A percentile compares a stretch with the other conserved stretches of the same genome.
Conservation (phyloP, 2,797 vertebrate genomes). For the Rhodeus uyekii region DNA sequence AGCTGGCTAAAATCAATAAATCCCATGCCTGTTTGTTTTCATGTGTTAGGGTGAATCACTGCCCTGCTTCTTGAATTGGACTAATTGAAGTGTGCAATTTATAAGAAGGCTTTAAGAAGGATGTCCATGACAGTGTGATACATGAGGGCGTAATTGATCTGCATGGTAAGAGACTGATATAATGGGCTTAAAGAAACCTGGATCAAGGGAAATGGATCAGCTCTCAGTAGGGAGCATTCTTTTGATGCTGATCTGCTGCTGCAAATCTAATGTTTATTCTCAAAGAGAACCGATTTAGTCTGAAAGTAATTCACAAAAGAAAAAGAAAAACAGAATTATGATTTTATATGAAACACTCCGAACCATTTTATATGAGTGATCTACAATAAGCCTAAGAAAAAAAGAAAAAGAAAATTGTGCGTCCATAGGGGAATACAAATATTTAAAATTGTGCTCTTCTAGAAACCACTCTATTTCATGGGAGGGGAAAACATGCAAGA, state of each 20-base stretch:
- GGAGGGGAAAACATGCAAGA: background rate
- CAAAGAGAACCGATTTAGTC: constrained; percentile 19
- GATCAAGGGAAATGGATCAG: constrained; percentile 28
- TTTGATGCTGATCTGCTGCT: constrained; percentile 15
- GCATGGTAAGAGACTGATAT: constrained; percentile 40
- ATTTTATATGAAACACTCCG: background rate
- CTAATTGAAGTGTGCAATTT: constrained; percentile 73
- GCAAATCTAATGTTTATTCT: constrained; percentile 1
- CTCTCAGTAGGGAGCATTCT: constrained; percentile 14
- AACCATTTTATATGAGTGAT: background rate
- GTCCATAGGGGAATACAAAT: background rate
- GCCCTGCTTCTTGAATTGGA: constrained; percentile 73
- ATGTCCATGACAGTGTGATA: constrained; percentile 46
- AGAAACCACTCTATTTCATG: background rate
- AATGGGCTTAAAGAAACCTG: constrained; percentile 31
- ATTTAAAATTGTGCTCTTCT: background rate
- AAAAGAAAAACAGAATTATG: background rate
- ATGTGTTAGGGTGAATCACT: constrained; percentile 71
- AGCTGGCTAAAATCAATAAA: constrained; percentile 74
- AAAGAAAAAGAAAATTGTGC: background rate
- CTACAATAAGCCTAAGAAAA: background rate
- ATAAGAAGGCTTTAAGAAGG: constrained; percentile 66
- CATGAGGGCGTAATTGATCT: constrained; percentile 50
- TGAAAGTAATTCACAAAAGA: background rate
- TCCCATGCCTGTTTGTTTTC: constrained; percentile 66